Evolutionary conservation across 2,797 vertebrate genomes (phyloP).

Genomic region (Scomberomorus guttatus): DNA sequence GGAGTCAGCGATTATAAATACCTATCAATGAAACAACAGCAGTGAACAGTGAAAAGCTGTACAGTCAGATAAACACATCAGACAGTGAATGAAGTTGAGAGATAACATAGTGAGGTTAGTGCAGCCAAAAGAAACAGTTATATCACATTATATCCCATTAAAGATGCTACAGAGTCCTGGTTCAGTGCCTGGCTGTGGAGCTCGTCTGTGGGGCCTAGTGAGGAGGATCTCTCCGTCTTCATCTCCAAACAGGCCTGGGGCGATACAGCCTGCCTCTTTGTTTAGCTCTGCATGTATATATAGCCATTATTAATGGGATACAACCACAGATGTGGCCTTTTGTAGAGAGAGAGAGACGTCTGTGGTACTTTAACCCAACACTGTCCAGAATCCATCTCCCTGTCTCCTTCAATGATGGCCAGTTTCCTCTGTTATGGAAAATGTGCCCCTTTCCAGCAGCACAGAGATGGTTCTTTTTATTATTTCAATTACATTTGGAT

Average conservation of each 20-base stretch:
- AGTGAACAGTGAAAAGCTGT: not conserved
- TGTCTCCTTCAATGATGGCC: slow-evolving; percentile 22
- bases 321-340: slow-evolving; percentile 68
- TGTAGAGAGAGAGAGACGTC: slow-evolving; percentile 2
- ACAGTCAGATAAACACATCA: not conserved
- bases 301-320: slow-evolving; percentile 73
- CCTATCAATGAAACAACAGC: not conserved
- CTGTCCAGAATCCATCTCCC: slow-evolving; percentile 38
- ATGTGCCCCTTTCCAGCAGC: not conserved
- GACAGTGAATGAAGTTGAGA: not conserved
- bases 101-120: not conserved
- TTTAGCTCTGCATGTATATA: slow-evolving; percentile 71
- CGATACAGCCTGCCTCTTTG: slow-evolving; percentile 63
- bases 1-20: not conserved
- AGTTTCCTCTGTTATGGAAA: slow-evolving; percentile 57
- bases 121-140: not conserved
- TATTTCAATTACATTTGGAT: slow-evolving; percentile 25
- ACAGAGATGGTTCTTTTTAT: slow-evolving; percentile 14
- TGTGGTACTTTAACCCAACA: slow-evolving; percentile 55
- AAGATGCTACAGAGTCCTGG: not conserved
- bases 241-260: slow-evolving; percentile 35
- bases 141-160: not conserved
- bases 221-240: slow-evolving; percentile 39
- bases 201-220: slow-evolving; percentile 13
- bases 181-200: slow-evolving; percentile 16